Conservation (phyloP, 2,888 invertebrate species). For the Tiliacea citrago region DNA sequence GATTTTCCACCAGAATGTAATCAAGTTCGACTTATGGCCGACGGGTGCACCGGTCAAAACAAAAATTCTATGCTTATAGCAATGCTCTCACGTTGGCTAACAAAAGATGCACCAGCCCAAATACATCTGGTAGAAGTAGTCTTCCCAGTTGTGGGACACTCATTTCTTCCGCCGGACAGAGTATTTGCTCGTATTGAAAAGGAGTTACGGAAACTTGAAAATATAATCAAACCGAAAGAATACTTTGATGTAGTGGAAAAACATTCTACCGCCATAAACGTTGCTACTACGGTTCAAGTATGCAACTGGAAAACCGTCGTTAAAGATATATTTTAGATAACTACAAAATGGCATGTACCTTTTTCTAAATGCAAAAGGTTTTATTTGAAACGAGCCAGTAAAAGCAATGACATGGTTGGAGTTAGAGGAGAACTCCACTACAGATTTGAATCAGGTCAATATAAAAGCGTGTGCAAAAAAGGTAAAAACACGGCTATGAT, state of each 20-base stretch:
- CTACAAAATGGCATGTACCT: conserved; percentile 53
- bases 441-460: conserved; percentile 47
- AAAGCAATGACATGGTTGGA: conserved; percentile 43
- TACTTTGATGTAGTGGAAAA: conserved; percentile 41
- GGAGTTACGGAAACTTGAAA: conserved; percentile 34
- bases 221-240: conserved; percentile 40
- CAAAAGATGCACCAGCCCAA: conserved; percentile 23
- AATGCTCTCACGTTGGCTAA: conserved; percentile 25
- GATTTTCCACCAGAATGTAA: conserved; percentile 32
- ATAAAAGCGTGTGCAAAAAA: conserved; percentile 53
- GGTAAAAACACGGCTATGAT: conserved; percentile 30
- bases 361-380: conserved; percentile 62
- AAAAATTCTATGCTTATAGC: conserved; percentile 33
- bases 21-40: conserved; percentile 16
- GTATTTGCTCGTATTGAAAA: conserved; percentile 48
- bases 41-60: conserved; percentile 33
- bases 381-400: conserved; percentile 53
- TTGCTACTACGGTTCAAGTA: conserved; percentile 44
- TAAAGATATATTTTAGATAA: conserved; percentile 38
- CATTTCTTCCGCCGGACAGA: conserved; percentile 43
- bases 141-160: conserved; percentile 49
- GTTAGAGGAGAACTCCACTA: conserved; percentile 50
- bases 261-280: conserved; percentile 44
- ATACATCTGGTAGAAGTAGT: conserved; percentile 32
- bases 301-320: conserved; percentile 44